Conservation (phyloP, 2,797 vertebrate species). For the Erethizon dorsatum region DNA sequence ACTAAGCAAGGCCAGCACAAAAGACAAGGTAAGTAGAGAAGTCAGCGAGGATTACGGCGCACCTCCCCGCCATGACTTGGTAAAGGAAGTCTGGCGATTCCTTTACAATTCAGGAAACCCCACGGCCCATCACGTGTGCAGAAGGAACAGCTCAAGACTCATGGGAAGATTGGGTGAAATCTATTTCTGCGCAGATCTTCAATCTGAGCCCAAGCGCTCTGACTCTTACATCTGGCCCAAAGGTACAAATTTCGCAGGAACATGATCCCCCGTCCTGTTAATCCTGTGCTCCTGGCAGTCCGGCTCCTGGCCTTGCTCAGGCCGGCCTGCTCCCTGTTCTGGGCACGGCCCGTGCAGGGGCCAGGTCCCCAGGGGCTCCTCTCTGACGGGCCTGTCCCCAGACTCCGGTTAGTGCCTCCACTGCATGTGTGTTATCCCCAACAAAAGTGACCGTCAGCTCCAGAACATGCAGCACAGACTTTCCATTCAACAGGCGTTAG, state of each 20-base stretch:
- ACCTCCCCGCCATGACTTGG: not conserved
- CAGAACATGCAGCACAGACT: fast-evolving
- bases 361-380: not conserved
- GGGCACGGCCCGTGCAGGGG: not conserved
- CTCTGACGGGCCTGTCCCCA: not conserved
- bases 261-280: fast-evolving
- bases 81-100: not conserved
- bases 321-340: not conserved
- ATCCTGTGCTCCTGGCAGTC: fast-evolving
- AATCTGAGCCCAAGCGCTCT: not conserved
- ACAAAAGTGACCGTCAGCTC: not conserved
- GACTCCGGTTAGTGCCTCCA: fast-evolving
- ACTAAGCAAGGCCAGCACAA: not conserved
- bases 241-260: not conserved
- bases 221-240: not conserved
- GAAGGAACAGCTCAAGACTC: too few relatives aligned
- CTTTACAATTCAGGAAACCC: not conserved
- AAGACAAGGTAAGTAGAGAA: not conserved
- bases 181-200: not conserved
- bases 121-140: fast-evolving
- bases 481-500: too few relatives aligned
- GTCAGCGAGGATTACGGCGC: not conserved
- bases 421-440: not conserved
- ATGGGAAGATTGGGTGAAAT: fast-evolving
- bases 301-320: not conserved